A percentile compares a stretch with the other conserved stretches of the same genome.
phyloP scores from a whole-genome alignment of 1,140 invertebrate genomes.

The Drosophila bifasciata region DNA sequence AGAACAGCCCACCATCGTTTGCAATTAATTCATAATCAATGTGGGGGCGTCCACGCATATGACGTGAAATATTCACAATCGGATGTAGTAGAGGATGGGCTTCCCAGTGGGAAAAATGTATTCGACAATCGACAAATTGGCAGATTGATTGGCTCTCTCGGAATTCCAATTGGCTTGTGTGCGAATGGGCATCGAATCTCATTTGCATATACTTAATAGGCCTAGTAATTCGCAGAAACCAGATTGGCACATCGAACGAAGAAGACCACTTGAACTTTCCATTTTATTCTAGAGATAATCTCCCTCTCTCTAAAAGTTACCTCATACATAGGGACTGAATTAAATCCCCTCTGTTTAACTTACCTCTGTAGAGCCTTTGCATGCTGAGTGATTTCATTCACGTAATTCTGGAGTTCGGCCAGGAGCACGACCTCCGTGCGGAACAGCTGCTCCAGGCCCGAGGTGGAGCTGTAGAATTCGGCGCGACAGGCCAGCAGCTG shows the following conservation, averaged over 20 bases:
- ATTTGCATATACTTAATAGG: slow-evolving; percentile 49
- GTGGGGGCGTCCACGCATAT: slow-evolving; percentile 36
- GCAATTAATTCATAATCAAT: slow-evolving; percentile 24
- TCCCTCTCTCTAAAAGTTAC: neutral
- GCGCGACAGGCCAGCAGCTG: slow-evolving; percentile 28
- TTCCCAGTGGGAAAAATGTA: slow-evolving; percentile 5
- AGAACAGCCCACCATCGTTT: slow-evolving; percentile 20
- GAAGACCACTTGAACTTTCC: slow-evolving; percentile 31
- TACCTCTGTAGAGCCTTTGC: slow-evolving; percentile 84
- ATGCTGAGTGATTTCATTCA: slow-evolving; percentile 91
- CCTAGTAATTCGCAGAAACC: slow-evolving; percentile 14
- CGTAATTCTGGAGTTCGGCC: slow-evolving; percentile 91
- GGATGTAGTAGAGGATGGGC: slow-evolving; percentile 3
- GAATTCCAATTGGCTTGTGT: slow-evolving; percentile 4
- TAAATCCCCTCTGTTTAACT: slow-evolving; percentile 1
- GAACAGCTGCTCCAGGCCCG: slow-evolving; percentile 93
- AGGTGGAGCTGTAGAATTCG: slow-evolving; percentile 93
- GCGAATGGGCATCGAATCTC: slow-evolving; percentile 18
- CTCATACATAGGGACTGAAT: neutral
- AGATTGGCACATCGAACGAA: neutral
- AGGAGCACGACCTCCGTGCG: slow-evolving; percentile 93
- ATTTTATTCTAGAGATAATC: slow-evolving; percentile 22
- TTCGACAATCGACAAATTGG: neutral
- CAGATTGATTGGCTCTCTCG: slow-evolving; percentile 6
- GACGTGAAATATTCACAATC: slow-evolving; percentile 35